Conservation (phyloP, 1,140 invertebrate species). For the Dendroctonus ponderosae region DNA sequence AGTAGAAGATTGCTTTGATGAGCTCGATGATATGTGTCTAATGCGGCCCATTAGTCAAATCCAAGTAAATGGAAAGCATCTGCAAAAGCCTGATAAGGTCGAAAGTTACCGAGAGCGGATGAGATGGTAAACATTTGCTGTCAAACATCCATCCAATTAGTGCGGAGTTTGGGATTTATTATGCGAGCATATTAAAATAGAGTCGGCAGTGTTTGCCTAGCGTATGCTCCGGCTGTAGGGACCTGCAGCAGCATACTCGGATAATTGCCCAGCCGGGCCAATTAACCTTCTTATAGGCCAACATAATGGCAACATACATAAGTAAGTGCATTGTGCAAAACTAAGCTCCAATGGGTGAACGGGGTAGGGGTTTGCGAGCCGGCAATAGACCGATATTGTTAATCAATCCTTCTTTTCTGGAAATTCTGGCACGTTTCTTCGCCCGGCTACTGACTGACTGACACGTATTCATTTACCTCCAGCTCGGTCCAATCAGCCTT, state of each 20-base stretch:
- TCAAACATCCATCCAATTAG: constrained; percentile 42
- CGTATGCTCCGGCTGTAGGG: constrained; percentile 4
- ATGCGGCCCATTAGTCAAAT: not conserved
- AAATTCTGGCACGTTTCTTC: too few relatives aligned
- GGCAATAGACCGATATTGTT: too few relatives aligned
- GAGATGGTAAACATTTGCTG: constrained; percentile 38
- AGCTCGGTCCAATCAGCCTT: too few relatives aligned
- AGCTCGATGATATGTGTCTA: too few relatives aligned
- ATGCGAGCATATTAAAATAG: constrained; percentile 38
- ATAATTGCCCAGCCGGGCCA: constrained; percentile 28
- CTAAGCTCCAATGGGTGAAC: too few relatives aligned
- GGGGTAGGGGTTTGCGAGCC: too few relatives aligned
- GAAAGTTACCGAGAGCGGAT: constrained; percentile 24
- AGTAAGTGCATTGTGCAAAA: constrained; percentile 20
- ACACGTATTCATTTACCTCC: too few relatives aligned
- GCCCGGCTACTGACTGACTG: not conserved
- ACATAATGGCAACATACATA: constrained; percentile 30
- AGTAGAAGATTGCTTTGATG: too few relatives aligned
- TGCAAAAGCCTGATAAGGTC: constrained; percentile 33
- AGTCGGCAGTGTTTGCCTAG: constrained; percentile 33
- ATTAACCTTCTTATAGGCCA: constrained; percentile 31
- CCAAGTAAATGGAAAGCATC: constrained; percentile 28
- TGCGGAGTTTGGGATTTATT: constrained; percentile 37
- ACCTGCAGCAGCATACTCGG: constrained; percentile 11
- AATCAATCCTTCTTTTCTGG: too few relatives aligned